Base-by-base conservation (phyloP, 2,888 invertebrate species). In the Meteorus colon region DNA sequence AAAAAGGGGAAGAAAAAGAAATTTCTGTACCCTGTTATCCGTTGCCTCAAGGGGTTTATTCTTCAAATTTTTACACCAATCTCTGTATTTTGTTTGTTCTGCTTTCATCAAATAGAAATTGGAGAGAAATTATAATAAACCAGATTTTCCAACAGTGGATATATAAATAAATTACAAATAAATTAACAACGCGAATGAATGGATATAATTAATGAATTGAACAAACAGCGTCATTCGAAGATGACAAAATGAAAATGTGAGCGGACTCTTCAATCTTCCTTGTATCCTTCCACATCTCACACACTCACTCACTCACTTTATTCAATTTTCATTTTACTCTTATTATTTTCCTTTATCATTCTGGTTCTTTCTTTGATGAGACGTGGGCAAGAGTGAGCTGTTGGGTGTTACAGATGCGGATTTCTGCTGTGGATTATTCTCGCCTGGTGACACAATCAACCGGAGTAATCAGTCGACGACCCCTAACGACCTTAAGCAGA, bases 391-490 rank as follows among this genome's bases (percentile, higher is more conserved):
- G 80, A 79, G 77, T 75, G 55, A 55, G 81, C 78, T 87, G 84
- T 88, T 89, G 88, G 91, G 91, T 92, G 92, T 94, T 95, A 90
- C 95, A 95, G 95, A 95, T 95, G 95, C 95, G 91, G 95, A 95
- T 92, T 95, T 95, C 92, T 95, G 95, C 93, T 95, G 95, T 92
- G 95, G 95, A 91, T 93, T 95, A 91, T 93, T 93, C 88, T 93
- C 94, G 88, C 95, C 95, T 88, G 94, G 94, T 91, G 94, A 94
- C 90, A 92, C 93, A 91, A 93, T 82, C 83, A 84, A 84, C 83
- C 83, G 85, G 84, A 85, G 86, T 84, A 88, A 88, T 86, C 85
- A 83, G 83, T 88, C 88, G 81, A 81, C 87, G 83, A 85, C 79
- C 84, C 82, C 82, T 84, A 84, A 84, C 85, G 84, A 87, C 84